Evolutionary conservation across 2,797 vertebrate species (phyloP), one percentile per base, ranked within the genome.

Genomic region (Peromyscus attwateri): DNA sequence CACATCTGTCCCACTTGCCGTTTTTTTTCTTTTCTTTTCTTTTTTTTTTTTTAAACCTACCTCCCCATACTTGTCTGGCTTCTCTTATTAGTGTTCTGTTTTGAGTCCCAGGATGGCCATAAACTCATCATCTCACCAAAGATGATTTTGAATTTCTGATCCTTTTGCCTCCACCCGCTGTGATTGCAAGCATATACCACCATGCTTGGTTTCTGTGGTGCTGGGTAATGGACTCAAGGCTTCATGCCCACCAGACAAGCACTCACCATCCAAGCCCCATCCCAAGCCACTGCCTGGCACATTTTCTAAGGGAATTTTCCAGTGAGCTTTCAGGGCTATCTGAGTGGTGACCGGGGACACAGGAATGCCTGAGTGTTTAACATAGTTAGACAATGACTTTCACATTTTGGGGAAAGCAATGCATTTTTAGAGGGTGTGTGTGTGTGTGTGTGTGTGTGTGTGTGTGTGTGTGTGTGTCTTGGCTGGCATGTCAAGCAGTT

Each of bases 1-100:
- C 3, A 1, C 5, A 4, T 49, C 37, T 92, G 23, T 8, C 1
- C 91, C 89, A 70, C 68, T 29, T n/a, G 68, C 16, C 6, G 31
- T 57, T 75, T 43, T 0, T 0, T 2, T 0, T 2, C 0, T 2
- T 87, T 11, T 0, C n/a, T n/a, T n/a, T n/a, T n/a, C n/a, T n/a
- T n/a, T n/a, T n/a, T n/a, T n/a, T n/a, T n/a, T n/a, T n/a, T n/a
- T n/a, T n/a, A 27, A 82, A 1, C 0, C 43, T 64, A 43, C 57
- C 31, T 89, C 25, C 87, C 34, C 37, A 17, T 25, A 0, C 40
- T 12, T 1, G 8, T 37, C 25, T 27, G 73, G 40, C 19, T 43
- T 77, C 31, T 49, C 31, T 71, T n/a, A 31, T 52, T 37, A 17
- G 21, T 37, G 43, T 31, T 62, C 19, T 60, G 21, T 23, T 55